phyloP scores from a whole-genome alignment of 2,113 vertebrate genomes.

The Tretioscincus oriximinensis region DNA sequence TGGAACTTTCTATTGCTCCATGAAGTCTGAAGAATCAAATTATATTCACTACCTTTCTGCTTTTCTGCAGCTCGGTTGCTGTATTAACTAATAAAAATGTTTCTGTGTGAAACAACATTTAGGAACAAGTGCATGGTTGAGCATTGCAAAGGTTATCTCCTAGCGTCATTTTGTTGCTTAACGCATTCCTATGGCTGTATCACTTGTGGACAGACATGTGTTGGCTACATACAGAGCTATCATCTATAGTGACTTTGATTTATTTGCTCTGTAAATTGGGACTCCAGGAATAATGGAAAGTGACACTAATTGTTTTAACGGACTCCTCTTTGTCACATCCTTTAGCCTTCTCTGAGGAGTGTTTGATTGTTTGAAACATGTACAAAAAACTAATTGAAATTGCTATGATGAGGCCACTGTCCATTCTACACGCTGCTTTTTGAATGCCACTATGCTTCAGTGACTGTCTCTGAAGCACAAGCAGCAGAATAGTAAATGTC shows the following conservation, averaged over 20 bases:
- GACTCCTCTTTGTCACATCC: conserved; percentile 79
- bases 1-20: background rate
- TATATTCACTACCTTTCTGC: background rate
- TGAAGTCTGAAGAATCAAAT: too few species aligned
- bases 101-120: conserved; percentile 62
- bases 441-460: conserved; percentile 45
- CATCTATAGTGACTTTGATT: conserved; percentile 84
- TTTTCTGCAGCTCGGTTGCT: conserved; percentile 26
- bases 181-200: conserved; percentile 69
- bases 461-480: conserved; percentile 53
- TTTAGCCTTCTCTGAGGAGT: conserved; percentile 74
- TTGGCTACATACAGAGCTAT: conserved; percentile 72
- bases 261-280: conserved; percentile 91
- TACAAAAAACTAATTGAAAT: conserved; percentile 79
- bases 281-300: conserved; percentile 86
- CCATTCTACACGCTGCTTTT: conserved; percentile 62
- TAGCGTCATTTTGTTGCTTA: conserved; percentile 67
- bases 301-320: conserved; percentile 92
- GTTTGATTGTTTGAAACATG: conserved; percentile 77
- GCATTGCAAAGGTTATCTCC: conserved; percentile 67
- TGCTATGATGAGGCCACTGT: conserved; percentile 71
- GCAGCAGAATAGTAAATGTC: conserved; percentile 58
- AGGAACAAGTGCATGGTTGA: conserved; percentile 49
- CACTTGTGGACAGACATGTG: conserved; percentile 79
- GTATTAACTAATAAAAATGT: conserved; percentile 42